Percentiles rank a stretch among this genome's conserved stretches.
Evolutionary conservation across 1,140 invertebrate species (phyloP).

Genomic region (Forficula auricularia): DNA sequence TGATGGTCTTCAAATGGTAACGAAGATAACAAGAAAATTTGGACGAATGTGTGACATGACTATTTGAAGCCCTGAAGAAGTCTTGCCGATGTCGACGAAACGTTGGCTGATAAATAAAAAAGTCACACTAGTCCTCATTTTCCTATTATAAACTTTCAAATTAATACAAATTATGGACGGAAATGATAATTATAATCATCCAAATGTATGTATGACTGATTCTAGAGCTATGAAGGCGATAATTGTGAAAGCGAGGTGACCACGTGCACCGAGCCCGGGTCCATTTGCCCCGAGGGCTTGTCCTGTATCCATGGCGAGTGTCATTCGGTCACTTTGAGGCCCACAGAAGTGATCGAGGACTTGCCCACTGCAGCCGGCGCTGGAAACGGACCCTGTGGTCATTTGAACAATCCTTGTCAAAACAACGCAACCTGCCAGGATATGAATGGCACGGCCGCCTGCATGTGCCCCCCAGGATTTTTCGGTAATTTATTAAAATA

Average conservation of each 20-base stretch:
- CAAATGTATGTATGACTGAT: too few species aligned
- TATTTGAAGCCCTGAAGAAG: too few species aligned
- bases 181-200: too few species aligned
- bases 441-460: slow-evolving; percentile 32
- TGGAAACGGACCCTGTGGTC: slow-evolving; percentile 14
- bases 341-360: slow-evolving; percentile 35
- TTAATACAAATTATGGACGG: too few species aligned
- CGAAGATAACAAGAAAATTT: too few species aligned
- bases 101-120: too few species aligned
- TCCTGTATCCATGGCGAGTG: slow-evolving; percentile 49
- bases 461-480: slow-evolving; percentile 35
- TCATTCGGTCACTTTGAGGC: slow-evolving; percentile 61
- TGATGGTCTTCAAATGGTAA: too few species aligned
- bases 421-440: slow-evolving; percentile 36
- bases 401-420: slow-evolving; percentile 30
- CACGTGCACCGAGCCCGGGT: slow-evolving; percentile 40
- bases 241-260: slow-evolving; percentile 61
- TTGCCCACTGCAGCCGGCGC: slow-evolving; percentile 34
- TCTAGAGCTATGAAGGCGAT: slow-evolving; percentile 59
- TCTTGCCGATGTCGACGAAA: too few species aligned
- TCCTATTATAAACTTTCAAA: too few species aligned
- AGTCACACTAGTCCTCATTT: too few species aligned
- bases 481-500: slow-evolving; percentile 20
- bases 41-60: too few species aligned
- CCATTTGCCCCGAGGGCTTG: slow-evolving; percentile 41